Conservation (phyloP, 2,888 invertebrate genomes). For the Germaria angustata region DNA sequence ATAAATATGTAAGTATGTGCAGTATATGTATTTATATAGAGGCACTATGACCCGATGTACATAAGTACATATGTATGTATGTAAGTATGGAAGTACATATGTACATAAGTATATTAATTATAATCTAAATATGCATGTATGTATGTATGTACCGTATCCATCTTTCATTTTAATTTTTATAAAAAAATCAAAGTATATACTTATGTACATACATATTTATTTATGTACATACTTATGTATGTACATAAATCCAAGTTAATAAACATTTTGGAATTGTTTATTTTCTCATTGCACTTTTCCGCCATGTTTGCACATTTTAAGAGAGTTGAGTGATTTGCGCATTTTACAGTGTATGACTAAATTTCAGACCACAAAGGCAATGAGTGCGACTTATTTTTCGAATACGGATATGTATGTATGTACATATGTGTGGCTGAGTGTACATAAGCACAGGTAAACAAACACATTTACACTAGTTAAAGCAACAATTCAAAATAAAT, state of each 20-base stretch:
- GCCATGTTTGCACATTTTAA: constrained; percentile 1
- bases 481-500: constrained; percentile 33
- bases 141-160: neutral
- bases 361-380: neutral
- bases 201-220: neutral
- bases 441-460: neutral
- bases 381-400: neutral
- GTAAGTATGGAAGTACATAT: no score
- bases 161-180: neutral
- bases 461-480: neutral
- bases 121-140: neutral
- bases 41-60: neutral
- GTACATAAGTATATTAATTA: neutral
- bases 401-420: no score
- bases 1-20: no score
- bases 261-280: neutral
- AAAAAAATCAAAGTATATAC: neutral
- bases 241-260: neutral
- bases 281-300: neutral
- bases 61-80: no score
- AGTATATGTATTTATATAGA: no score
- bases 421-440: no score
- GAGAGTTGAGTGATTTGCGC: constrained; percentile 30
- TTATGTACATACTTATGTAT: neutral
- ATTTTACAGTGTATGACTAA: neutral